phyloP scores from a whole-genome alignment of 2,888 invertebrate genomes.

The Hirudinaria manillensis region DNA sequence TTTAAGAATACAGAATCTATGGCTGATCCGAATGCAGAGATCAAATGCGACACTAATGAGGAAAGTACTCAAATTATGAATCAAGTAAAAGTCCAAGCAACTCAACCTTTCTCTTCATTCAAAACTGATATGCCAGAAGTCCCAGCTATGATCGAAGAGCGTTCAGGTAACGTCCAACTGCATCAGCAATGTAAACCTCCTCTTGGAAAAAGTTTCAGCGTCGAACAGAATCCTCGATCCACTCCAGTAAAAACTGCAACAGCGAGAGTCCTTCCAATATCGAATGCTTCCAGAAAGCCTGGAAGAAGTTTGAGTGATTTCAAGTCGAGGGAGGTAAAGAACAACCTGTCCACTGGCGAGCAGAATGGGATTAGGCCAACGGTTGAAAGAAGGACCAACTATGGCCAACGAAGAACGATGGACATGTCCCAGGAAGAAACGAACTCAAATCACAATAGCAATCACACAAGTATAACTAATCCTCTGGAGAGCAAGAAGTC shows the following conservation, averaged over 20 bases:
- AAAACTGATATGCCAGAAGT: background rate
- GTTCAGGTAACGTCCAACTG: background rate
- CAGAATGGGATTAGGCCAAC: too few relatives aligned
- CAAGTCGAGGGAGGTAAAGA: background rate
- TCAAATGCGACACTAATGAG: background rate
- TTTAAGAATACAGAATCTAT: background rate
- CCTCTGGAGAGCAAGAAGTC: background rate
- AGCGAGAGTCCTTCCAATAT: background rate
- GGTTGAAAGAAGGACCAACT: too few relatives aligned
- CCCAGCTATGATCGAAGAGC: conserved; percentile 2
- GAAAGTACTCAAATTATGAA: background rate
- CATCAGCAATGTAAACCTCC: conserved; percentile 1
- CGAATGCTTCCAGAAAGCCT: background rate
- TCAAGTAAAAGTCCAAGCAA: background rate
- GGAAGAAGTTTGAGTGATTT: conserved; percentile 22
- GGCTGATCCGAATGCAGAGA: background rate
- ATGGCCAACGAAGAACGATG: too few relatives aligned
- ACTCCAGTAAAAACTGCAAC: too few relatives aligned
- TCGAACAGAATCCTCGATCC: too few relatives aligned
- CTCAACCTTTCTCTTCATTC: background rate
- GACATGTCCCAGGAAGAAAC: too few relatives aligned
- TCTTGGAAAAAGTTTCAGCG: background rate
- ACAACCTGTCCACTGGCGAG: too few relatives aligned
- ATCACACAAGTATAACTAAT: too few relatives aligned
- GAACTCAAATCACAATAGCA: too few relatives aligned